phyloP scores from a whole-genome alignment of 2,888 invertebrate species.

The Achlya flavicornis region DNA sequence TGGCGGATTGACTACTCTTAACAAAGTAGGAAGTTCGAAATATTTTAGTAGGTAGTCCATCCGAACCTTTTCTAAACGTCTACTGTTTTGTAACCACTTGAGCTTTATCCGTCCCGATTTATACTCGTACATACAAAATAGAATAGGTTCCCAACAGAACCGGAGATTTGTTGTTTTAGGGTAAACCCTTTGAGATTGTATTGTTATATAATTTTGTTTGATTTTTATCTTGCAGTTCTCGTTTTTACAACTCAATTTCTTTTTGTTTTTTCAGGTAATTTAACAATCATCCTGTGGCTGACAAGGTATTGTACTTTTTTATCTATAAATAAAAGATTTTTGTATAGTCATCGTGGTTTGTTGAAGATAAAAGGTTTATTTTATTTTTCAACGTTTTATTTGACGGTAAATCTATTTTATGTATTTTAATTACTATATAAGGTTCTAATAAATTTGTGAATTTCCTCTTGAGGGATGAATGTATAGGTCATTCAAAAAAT shows the following conservation, averaged over 20 bases:
- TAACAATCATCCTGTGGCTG: not conserved
- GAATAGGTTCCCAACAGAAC: not conserved
- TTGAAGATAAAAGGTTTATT: too few relatives aligned
- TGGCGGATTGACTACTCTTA: too few relatives aligned
- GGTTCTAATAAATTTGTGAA: too few relatives aligned
- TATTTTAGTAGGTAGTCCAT: not conserved
- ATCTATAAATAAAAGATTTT: too few relatives aligned
- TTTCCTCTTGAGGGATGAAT: too few relatives aligned
- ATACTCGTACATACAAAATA: not conserved
- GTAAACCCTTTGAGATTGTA: slow-evolving; percentile 4
- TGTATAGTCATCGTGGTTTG: too few relatives aligned
- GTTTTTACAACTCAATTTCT: not conserved
- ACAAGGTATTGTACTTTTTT: not conserved
- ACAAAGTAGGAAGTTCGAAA: not conserved
- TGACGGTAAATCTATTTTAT: too few relatives aligned
- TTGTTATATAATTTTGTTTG: slow-evolving; percentile 6
- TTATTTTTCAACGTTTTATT: too few relatives aligned
- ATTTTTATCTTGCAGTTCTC: not conserved
- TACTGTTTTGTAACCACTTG: not conserved
- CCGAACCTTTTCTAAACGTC: not conserved
- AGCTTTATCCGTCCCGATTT: slow-evolving; percentile 2
- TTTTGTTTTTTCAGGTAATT: slow-evolving; percentile 1
- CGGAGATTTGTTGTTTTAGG: slow-evolving; percentile 7
- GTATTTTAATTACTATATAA: too few relatives aligned
- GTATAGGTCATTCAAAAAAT: too few relatives aligned